Base-by-base conservation (phyloP, 2,113 vertebrate genomes). In the Amphiprion percula region DNA sequence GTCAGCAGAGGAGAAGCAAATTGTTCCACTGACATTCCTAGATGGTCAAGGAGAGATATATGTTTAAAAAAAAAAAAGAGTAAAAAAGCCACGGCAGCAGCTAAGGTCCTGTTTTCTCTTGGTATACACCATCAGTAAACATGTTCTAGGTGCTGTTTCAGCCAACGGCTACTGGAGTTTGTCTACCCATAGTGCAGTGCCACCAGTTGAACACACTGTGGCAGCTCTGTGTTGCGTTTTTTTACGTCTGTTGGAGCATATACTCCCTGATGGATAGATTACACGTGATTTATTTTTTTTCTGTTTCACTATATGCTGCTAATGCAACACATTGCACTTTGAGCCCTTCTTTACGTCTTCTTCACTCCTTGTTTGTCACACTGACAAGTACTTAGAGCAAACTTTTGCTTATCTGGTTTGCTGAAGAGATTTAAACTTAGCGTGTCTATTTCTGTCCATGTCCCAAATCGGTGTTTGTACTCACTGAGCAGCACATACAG, bases 151-250 rank as follows among this genome's bases (percentile, higher is more conserved):
- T 68, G 23, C 33, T 52, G 33, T 39, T 47, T 49, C 14, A 12
- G 19, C 8, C 0, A 56, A 5, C 50, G 9, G n/a, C 4, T 0
- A 0, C 2, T 41, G 24, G 1, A 5, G 8, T 0, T 37, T 23
- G 19, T 28, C 44, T 39, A 23, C 33, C 21, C 5, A 7, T 0
- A 0, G 12, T 92, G 90, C 80, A 90, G 70, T 93, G 23, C 21
- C 55, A 24, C 15, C 3, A 5, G 15, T 37, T 87, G 71, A 79
- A 82, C 94, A 93, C 90, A 74, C 37, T 17, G 84, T 87, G 91
- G 91, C 92, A 91, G 87, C 56, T 61, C 26, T 78, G 68, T 53
- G 80, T 67, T 67, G 63, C 59, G 26, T 26, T 56, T 14, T 55
- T 47, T 4, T 19, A 19, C 14, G 19, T 37, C 1, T 5, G 30